Percentiles rank a stretch among this genome's conserved stretches.
Evolutionary conservation across 2,888 invertebrate species (phyloP).

Genomic region (Amphipyra berbera): DNA sequence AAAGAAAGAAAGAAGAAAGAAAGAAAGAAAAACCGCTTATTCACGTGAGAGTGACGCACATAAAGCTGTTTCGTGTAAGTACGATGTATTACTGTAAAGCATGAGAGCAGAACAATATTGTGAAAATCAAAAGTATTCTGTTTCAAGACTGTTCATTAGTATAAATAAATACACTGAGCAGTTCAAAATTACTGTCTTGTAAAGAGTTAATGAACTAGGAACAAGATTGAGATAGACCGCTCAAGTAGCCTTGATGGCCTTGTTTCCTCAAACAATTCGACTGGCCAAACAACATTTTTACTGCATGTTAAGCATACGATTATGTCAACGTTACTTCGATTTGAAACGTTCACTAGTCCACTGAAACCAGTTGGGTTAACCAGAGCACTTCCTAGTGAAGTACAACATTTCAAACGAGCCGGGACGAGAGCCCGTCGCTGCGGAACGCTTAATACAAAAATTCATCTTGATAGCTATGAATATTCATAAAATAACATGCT

Average conservation of each 20-base stretch:
- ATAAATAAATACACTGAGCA: neutral
- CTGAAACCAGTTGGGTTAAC: slow-evolving; percentile 61
- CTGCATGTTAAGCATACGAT: slow-evolving; percentile 51
- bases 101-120: too few species aligned
- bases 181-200: slow-evolving; percentile 1
- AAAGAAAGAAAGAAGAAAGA: too few species aligned
- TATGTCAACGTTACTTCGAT: slow-evolving; percentile 66
- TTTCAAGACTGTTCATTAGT: too few species aligned
- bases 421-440: slow-evolving; percentile 55
- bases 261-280: slow-evolving; percentile 44
- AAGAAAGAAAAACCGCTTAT: too few species aligned
- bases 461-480: slow-evolving; percentile 44
- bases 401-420: slow-evolving; percentile 66
- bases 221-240: slow-evolving; percentile 7
- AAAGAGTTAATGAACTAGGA: slow-evolving; percentile 40
- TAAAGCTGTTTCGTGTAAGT: too few species aligned
- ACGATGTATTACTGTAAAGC: too few species aligned
- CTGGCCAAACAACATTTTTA: slow-evolving; percentile 51
- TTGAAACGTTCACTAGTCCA: slow-evolving; percentile 52
- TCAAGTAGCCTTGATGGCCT: slow-evolving; percentile 41
- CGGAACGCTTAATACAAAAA: slow-evolving; percentile 32
- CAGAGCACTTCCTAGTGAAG: slow-evolving; percentile 61
- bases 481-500: slow-evolving; percentile 50
- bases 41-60: too few species aligned
- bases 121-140: too few species aligned